These are phyloP conservation scores for Menidia beryllina DNA, from an alignment of 2,113 vertebrate genomes.

Conservation along the genomic window DNA sequence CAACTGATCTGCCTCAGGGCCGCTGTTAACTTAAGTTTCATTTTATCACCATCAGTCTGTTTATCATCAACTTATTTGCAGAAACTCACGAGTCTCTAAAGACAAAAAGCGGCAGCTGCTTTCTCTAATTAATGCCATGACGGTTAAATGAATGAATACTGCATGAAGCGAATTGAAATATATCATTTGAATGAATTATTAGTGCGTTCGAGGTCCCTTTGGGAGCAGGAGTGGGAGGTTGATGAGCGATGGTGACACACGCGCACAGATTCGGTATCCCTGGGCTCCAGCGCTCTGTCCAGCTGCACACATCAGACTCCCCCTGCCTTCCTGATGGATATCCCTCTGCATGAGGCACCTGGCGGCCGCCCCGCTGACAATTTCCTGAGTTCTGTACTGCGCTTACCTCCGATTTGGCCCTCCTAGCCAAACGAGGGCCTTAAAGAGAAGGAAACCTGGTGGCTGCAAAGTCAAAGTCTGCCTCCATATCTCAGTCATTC, in stretches of 20 bases:
- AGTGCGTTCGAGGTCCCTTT: slow-evolving; percentile 35
- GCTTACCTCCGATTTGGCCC: slow-evolving; percentile 1
- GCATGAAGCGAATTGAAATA: slow-evolving; percentile 72
- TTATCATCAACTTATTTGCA: slow-evolving; percentile 38
- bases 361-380: background rate
- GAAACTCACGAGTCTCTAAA: slow-evolving; percentile 20
- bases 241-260: slow-evolving; percentile 20
- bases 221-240: slow-evolving; percentile 12
- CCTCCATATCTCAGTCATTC: slow-evolving; percentile 12
- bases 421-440: slow-evolving; percentile 27
- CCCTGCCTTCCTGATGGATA: background rate
- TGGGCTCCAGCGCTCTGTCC: background rate
- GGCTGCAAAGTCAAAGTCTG: slow-evolving; percentile 14
- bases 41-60: slow-evolving; percentile 55
- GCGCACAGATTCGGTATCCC: background rate
- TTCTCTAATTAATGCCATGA: slow-evolving; percentile 62
- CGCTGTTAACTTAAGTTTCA: slow-evolving; percentile 37
- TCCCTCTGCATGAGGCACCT: slow-evolving; percentile 6
- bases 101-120: slow-evolving; percentile 12
- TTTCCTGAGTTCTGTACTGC: background rate
- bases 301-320: background rate
- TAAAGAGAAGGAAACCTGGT: background rate
- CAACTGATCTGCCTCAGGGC: slow-evolving; percentile 30
- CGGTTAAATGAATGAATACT: slow-evolving; percentile 65
- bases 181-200: slow-evolving; percentile 78